These are phyloP conservation scores for Macrosiphum euphorbiae DNA, from an alignment of 2,888 invertebrate species.

Conservation along the genomic window DNA sequence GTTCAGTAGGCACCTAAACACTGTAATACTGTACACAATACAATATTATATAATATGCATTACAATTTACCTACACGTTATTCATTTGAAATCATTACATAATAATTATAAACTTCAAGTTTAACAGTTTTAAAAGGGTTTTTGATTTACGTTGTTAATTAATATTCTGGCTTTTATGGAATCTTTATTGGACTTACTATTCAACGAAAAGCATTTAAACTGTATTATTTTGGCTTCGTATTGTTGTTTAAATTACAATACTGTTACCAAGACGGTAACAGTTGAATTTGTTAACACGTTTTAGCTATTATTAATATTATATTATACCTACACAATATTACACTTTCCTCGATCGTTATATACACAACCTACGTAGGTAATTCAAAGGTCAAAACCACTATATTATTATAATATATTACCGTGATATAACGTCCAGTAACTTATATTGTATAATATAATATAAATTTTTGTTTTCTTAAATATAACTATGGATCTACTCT, in stretches of 20 bases:
- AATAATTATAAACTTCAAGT: background rate
- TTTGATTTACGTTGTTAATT: slow-evolving; percentile 16
- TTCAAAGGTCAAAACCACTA: background rate
- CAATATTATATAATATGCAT: background rate
- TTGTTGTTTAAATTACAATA: slow-evolving; percentile 5
- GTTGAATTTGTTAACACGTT: slow-evolving; percentile 9
- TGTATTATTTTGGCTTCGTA: slow-evolving; percentile 6
- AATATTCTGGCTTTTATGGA: slow-evolving; percentile 7
- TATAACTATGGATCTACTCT: background rate
- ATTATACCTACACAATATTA: slow-evolving; percentile 11
- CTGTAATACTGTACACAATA: background rate
- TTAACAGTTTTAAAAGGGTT: background rate
- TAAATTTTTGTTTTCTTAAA: background rate
- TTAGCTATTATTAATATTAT: slow-evolving; percentile 3
- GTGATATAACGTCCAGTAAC: background rate
- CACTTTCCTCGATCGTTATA: background rate
- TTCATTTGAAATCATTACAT: background rate
- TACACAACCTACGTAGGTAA: background rate
- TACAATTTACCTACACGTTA: background rate
- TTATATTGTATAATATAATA: background rate
- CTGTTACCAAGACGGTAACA: slow-evolving; percentile 16
- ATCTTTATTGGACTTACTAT: background rate
- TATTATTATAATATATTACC: background rate
- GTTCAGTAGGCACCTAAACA: background rate
- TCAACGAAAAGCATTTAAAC: background rate